Conservation (phyloP, 2,797 vertebrate species). For the Nothura maculosa region DNA sequence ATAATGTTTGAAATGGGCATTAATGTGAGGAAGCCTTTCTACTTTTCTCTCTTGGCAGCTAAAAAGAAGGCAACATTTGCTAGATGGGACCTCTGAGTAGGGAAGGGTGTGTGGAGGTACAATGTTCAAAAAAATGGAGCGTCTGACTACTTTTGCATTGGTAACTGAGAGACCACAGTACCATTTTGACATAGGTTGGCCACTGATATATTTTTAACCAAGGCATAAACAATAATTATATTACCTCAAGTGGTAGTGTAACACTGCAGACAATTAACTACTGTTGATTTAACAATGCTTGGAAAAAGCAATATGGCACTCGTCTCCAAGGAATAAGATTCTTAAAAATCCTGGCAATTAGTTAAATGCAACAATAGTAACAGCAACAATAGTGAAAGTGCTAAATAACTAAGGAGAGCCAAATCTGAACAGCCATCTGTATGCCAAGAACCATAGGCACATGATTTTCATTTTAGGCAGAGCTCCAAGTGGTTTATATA, state of each 20-base stretch:
- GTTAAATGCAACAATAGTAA: slow-evolving; percentile 53
- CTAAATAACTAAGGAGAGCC: slow-evolving; percentile 34
- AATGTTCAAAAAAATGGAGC: neutral
- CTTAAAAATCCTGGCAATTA: slow-evolving; percentile 44
- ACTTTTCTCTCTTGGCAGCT: neutral
- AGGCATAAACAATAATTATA: slow-evolving; percentile 11
- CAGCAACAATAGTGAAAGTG: slow-evolving; percentile 36
- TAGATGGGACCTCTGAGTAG: neutral
- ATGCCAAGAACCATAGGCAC: slow-evolving; percentile 11
- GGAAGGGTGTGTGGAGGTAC: neutral
- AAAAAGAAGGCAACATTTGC: neutral
- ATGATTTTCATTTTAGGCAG: slow-evolving; percentile 12
- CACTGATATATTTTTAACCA: neutral
- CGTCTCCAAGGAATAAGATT: slow-evolving; percentile 20
- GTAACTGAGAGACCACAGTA: neutral
- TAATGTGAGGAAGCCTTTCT: neutral
- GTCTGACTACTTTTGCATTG: neutral
- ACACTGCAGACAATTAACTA: slow-evolving; percentile 13
- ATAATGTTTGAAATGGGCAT: neutral
- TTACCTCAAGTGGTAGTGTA: slow-evolving; percentile 32
- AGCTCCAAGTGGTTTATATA: neutral
- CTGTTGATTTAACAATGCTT: slow-evolving; percentile 47
- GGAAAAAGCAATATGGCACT: slow-evolving; percentile 41
- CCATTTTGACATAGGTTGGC: neutral
- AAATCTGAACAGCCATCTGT: neutral